Evolutionary conservation across 2,888 invertebrate species (phyloP).

Genomic region (Heliconius erato): DNA sequence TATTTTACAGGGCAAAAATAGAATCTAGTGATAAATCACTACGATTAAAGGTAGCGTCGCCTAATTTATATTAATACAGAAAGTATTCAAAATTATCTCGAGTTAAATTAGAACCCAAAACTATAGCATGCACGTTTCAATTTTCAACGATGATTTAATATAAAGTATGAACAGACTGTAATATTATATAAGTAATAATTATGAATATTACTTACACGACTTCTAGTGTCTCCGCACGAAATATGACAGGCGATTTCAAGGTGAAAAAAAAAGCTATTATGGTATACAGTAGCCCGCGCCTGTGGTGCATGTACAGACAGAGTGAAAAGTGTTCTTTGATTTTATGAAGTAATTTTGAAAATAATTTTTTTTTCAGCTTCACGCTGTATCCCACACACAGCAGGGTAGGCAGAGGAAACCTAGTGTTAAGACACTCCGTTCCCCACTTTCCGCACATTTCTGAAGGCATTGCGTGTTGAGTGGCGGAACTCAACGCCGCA

Average conservation of each 20-base stretch:
- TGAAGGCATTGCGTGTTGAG: too few relatives aligned
- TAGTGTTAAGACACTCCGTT: too few relatives aligned
- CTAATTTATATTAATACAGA: too few relatives aligned
- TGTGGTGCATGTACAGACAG: slow-evolving; percentile 56
- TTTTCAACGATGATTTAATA: not conserved
- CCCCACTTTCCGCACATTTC: too few relatives aligned
- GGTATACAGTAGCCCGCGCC: slow-evolving; percentile 76
- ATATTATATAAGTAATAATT: slow-evolving; percentile 31
- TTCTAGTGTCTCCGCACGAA: slow-evolving; percentile 57
- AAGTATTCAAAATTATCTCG: not conserved
- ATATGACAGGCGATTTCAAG: slow-evolving; percentile 73
- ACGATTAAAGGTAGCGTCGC: too few relatives aligned
- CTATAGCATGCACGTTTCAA: not conserved
- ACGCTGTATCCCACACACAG: too few relatives aligned
- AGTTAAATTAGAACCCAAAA: not conserved
- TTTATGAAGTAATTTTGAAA: too few relatives aligned
- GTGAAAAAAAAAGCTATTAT: slow-evolving; percentile 77
- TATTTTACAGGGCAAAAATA: not conserved
- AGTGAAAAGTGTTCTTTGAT: slow-evolving; percentile 55
- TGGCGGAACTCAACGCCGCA: too few relatives aligned
- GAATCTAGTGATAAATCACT: too few relatives aligned
- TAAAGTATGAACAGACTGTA: not conserved
- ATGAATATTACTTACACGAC: slow-evolving; percentile 16
- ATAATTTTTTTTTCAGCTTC: too few relatives aligned
- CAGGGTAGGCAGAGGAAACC: too few relatives aligned